A percentile compares a stretch with the other conserved stretches of the same genome.
These are phyloP conservation scores for Recurvirostra avosetta DNA, from an alignment of 2,113 vertebrate genomes.

Conservation along the genomic window DNA sequence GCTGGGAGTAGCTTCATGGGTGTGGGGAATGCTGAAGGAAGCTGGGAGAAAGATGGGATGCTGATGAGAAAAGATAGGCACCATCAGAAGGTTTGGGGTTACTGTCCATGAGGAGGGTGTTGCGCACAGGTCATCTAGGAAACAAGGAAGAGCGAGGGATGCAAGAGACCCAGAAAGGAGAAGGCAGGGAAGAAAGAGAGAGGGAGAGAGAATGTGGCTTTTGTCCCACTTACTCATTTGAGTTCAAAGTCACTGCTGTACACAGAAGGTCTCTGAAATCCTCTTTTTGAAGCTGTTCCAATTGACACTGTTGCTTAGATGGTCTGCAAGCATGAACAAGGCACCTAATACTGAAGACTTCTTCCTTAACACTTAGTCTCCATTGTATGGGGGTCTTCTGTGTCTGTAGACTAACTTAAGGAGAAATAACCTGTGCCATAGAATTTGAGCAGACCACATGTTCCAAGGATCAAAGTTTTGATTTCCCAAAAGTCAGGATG, in stretches of 20 bases:
- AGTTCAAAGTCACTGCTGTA: not conserved
- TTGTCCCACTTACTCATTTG: not conserved
- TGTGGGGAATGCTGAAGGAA: not conserved
- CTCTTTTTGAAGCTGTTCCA: not conserved
- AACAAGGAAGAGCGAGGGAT: not conserved
- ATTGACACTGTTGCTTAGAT: not conserved
- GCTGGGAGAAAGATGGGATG: not conserved
- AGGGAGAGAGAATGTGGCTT: not conserved
- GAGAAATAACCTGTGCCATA: not conserved
- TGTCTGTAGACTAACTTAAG: not conserved
- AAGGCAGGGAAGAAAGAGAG: not conserved
- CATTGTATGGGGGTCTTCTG: not conserved
- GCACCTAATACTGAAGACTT: not conserved
- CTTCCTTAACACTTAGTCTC: not conserved
- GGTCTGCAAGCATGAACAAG: not conserved
- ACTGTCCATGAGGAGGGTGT: not conserved
- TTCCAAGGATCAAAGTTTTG: not conserved
- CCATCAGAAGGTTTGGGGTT: not conserved
- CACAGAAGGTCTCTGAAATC: not conserved
- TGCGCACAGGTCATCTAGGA: not conserved
- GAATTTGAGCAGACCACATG: not conserved
- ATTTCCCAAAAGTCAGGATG: not conserved
- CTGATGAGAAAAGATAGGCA: not conserved
- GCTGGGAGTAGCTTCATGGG: not conserved
- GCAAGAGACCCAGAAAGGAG: not conserved